Conservation (phyloP, 1,140 invertebrate genomes). For the Chironomus tepperi region DNA sequence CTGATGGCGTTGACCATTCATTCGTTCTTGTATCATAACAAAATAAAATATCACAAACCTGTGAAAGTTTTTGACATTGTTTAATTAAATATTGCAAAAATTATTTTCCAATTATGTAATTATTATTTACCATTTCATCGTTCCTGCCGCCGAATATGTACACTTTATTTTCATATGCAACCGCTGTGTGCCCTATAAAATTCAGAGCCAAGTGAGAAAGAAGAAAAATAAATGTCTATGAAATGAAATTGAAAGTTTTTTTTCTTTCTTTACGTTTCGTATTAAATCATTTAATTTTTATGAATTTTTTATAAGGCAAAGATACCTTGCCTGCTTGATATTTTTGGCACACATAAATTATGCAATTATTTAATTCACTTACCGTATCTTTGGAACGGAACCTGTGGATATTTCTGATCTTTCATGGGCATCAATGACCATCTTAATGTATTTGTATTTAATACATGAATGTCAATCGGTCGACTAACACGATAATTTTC, state of each 20-base stretch:
- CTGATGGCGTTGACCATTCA: slow-evolving; percentile 56
- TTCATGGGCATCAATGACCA: slow-evolving; percentile 42
- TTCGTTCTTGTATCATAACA: slow-evolving; percentile 66
- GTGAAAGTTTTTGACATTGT: background rate
- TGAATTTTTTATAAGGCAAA: background rate
- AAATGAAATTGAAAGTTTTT: slow-evolving; percentile 17
- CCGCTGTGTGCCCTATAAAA: slow-evolving; percentile 66
- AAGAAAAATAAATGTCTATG: background rate
- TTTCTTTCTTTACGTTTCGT: background rate
- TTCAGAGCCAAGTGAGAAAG: background rate
- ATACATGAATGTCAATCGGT: slow-evolving; percentile 80
- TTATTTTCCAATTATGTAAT: background rate
- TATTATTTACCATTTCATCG: slow-evolving; percentile 53
- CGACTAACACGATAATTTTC: slow-evolving; percentile 60
- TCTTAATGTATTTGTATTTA: slow-evolving; percentile 62
- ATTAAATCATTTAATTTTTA: background rate
- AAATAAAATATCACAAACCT: slow-evolving; percentile 63
- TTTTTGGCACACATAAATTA: background rate
- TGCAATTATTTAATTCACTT: background rate
- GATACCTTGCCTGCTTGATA: background rate
- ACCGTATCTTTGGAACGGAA: slow-evolving; percentile 46
- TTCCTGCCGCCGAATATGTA: slow-evolving; percentile 89
- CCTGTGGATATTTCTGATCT: slow-evolving; percentile 40
- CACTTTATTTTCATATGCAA: slow-evolving; percentile 59
- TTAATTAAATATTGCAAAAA: background rate